Percentiles rank a stretch among this genome's conserved stretches.
Evolutionary conservation across 2,797 vertebrate genomes (phyloP).

Genomic region (Cryptoprocta ferox): DNA sequence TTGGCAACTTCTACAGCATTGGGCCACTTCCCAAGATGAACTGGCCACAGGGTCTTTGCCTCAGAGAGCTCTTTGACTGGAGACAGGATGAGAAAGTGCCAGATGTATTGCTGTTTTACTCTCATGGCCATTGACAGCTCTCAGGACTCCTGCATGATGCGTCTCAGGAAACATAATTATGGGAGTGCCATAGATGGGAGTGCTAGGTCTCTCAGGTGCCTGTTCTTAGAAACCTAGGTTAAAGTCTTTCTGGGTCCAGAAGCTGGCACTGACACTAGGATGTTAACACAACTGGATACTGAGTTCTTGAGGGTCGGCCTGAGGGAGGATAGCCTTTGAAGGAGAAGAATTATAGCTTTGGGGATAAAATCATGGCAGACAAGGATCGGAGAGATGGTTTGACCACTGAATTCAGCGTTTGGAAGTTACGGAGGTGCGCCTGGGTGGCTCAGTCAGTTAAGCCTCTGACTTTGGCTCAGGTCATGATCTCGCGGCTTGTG

Average conservation of each 20-base stretch:
- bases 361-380: not conserved
- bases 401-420: not conserved
- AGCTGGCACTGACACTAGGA: not conserved
- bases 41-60: not conserved
- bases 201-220: not conserved
- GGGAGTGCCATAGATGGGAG: rapidly evolving
- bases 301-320: not conserved
- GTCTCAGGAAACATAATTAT: not conserved
- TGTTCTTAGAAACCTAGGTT: not conserved
- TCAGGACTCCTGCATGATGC: not conserved
- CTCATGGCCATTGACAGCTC: rapidly evolving
- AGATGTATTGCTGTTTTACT: not conserved
- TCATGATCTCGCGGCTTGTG: too few species aligned
- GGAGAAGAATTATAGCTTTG: not conserved
- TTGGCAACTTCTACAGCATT: not conserved
- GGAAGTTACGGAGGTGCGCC: not conserved
- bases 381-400: not conserved
- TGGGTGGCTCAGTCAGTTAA: too few species aligned
- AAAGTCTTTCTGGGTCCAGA: rapidly evolving
- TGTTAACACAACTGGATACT: not conserved
- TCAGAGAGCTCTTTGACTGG: not conserved
- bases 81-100: not conserved
- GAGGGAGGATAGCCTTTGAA: not conserved
- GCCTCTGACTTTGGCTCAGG: too few species aligned
- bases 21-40: not conserved